A percentile compares a stretch with the other conserved stretches of the same genome.
Conservation (phyloP, 1,140 invertebrate species). For the Anastatus disparis region DNA sequence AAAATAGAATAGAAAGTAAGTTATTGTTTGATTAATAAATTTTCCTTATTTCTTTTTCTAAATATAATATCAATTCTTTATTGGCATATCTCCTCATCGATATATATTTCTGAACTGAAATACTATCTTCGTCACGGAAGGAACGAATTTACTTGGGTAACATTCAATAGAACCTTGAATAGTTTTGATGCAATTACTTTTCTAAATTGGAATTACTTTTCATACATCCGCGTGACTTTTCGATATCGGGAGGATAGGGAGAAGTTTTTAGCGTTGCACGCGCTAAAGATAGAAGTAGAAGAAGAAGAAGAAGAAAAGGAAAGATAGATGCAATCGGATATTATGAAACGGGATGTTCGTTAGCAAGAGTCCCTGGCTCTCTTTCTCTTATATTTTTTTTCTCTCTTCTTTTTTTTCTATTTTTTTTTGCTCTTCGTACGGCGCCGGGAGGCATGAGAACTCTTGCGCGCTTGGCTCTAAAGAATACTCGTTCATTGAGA, state of each 20-base stretch:
- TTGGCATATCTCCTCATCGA: no score
- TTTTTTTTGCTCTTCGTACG: neutral
- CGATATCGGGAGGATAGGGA: neutral
- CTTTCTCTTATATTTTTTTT: neutral
- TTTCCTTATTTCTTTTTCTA: no score
- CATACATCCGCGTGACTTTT: neutral
- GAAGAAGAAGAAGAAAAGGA: no score
- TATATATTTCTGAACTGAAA: no score
- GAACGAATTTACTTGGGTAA: no score
- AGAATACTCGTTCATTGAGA: slow-evolving; percentile 29
- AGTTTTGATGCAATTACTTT: slow-evolving; percentile 25
- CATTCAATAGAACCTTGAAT: no score
- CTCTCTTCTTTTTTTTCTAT: neutral
- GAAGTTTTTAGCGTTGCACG: neutral
- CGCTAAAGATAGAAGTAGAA: no score
- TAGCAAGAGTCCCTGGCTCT: neutral
- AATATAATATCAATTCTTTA: no score
- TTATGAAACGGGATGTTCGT: slow-evolving; percentile 20
- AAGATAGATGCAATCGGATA: neutral
- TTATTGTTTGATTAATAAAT: no score
- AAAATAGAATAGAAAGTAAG: no score
- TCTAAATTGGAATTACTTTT: slow-evolving; percentile 16
- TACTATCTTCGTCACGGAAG: no score
- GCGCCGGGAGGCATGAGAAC: neutral
- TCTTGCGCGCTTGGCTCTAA: neutral